These are phyloP conservation scores for Griposia aprilina DNA, from an alignment of 2,888 invertebrate genomes.

Conservation along the genomic window DNA sequence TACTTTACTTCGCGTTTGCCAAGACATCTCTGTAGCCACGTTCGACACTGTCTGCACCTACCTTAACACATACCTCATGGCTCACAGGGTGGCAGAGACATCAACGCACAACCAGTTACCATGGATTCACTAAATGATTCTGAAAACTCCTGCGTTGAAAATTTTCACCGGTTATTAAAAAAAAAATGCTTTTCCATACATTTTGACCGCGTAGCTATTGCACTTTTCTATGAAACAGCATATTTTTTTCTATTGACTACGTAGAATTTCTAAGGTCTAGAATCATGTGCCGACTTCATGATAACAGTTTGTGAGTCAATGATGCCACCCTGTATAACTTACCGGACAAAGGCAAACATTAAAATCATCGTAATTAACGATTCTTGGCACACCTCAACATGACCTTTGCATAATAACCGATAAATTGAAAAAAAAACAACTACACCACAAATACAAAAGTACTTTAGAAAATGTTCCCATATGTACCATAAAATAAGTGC, in stretches of 20 bases:
- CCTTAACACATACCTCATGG: constrained; percentile 17
- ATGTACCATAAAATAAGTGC: constrained; percentile 51
- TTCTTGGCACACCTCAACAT: background rate
- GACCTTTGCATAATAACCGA: background rate
- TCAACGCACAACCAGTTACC: no score
- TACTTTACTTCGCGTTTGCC: background rate
- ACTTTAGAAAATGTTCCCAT: background rate
- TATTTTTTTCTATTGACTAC: no score
- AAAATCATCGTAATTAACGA: background rate
- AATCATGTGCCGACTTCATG: no score
- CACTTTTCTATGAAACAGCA: no score
- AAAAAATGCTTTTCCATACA: no score
- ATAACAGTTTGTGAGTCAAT: no score
- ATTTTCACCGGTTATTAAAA: no score
- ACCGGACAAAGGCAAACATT: constrained; percentile 18
- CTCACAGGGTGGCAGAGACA: background rate
- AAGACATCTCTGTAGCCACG: background rate
- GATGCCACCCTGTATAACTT: background rate
- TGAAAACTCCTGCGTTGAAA: no score
- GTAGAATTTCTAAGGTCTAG: no score
- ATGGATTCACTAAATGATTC: no score
- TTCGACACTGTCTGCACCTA: background rate
- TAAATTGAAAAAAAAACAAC: background rate
- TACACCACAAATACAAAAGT: background rate
- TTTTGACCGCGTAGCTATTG: no score